Evolutionary conservation across 1,140 invertebrate species (phyloP).

Genomic region (Nephila pilipes): DNA sequence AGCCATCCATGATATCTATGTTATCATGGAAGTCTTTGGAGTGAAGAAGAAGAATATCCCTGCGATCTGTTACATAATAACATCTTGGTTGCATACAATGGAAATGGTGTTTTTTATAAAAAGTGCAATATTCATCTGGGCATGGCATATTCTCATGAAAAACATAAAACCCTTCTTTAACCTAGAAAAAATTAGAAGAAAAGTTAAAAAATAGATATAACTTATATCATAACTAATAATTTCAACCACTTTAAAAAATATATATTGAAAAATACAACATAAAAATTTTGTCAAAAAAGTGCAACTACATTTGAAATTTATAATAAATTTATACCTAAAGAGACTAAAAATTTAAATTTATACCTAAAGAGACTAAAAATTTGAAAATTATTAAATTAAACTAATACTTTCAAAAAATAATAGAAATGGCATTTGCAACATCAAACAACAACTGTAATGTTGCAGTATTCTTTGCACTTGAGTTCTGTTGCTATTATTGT

Average conservation of each 20-base stretch:
- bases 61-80: conserved; percentile 86
- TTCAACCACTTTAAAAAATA: background rate
- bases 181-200: conserved; percentile 66
- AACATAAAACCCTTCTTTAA: conserved; percentile 84
- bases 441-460: no score
- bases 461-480: no score
- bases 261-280: no score
- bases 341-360: no score
- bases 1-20: conserved; percentile 90
- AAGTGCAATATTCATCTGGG: conserved; percentile 86
- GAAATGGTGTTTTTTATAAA: conserved; percentile 85
- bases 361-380: no score
- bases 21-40: conserved; percentile 92
- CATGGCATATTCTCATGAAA: conserved; percentile 84
- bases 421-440: no score
- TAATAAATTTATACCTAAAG: no score
- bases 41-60: conserved; percentile 87
- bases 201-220: background rate
- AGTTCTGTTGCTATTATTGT: no score
- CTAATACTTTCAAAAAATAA: no score
- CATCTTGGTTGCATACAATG: conserved; percentile 90
- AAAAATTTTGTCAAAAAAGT: no score
- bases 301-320: background rate
- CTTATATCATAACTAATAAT: background rate
- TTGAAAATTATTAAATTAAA: no score